A percentile compares a stretch with the other conserved stretches of the same genome.
phyloP scores from a whole-genome alignment of 2,797 vertebrate genomes.

The Lepidocolaptes lacrymiger region DNA sequence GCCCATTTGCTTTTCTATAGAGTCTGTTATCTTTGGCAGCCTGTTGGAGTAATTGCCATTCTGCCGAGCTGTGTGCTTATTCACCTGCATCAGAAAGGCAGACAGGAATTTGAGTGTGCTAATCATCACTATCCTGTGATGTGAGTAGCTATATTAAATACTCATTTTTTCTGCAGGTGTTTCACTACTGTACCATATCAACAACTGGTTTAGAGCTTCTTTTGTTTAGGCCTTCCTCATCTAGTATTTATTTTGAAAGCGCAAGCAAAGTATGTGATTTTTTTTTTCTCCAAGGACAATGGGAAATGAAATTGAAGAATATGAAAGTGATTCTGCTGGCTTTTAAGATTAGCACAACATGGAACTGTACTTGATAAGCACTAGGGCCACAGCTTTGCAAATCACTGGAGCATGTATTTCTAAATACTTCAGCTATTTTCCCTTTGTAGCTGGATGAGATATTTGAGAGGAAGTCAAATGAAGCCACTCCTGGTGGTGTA shows the following conservation, averaged over 20 bases:
- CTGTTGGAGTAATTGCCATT: slow-evolving; percentile 65
- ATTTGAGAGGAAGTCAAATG: slow-evolving; percentile 51
- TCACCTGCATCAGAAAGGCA: slow-evolving; percentile 59
- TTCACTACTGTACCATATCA: background rate
- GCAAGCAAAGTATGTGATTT: background rate
- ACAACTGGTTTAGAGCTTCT: background rate
- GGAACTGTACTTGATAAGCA: background rate
- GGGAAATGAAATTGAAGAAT: slow-evolving; percentile 9
- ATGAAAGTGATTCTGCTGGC: background rate
- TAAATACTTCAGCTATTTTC: slow-evolving; percentile 12
- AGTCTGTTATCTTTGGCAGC: slow-evolving; percentile 42
- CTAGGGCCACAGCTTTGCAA: background rate
- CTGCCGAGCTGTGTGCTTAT: slow-evolving; percentile 37
- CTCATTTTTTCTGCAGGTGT: slow-evolving; percentile 55
- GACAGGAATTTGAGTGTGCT: slow-evolving; percentile 50
- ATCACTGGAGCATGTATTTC: slow-evolving; percentile 34
- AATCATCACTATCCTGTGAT: slow-evolving; percentile 50
- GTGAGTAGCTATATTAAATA: slow-evolving; percentile 45
- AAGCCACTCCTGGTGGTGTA: background rate
- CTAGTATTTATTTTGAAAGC: slow-evolving; percentile 3
- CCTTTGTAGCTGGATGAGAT: slow-evolving; percentile 32
- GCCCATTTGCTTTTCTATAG: slow-evolving; percentile 24
- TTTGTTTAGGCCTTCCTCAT: background rate
- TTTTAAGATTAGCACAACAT: slow-evolving; percentile 17
- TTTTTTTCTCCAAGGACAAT: background rate